Conservation (phyloP, 2,888 invertebrate genomes). For the Tetranychus piercei region DNA sequence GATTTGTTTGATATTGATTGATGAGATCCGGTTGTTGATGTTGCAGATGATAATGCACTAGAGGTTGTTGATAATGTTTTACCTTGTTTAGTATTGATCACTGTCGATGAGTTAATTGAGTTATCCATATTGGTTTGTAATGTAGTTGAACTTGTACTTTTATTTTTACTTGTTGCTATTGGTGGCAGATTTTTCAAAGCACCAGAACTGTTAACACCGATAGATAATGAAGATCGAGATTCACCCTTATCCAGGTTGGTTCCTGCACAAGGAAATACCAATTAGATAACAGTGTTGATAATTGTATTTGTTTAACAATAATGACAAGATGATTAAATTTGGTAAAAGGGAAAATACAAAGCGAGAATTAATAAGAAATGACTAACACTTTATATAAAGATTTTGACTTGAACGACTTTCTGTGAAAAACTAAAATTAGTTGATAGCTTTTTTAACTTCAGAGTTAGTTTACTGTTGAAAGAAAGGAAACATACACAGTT, state of each 20-base stretch:
- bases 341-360: too few species aligned
- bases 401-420: too few species aligned
- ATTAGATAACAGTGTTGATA: too few species aligned
- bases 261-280: not conserved
- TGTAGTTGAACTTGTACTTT: not conserved
- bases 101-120: not conserved
- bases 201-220: not conserved
- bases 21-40: conserved; percentile 5
- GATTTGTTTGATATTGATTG: not conserved
- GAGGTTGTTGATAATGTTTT: not conserved
- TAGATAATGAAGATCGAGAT: not conserved
- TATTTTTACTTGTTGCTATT: not conserved
- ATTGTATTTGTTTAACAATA: too few species aligned
- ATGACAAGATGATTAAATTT: too few species aligned
- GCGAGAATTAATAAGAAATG: too few species aligned
- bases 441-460: not conserved
- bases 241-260: not conserved
- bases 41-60: not conserved
- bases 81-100: not conserved
- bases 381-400: too few species aligned
- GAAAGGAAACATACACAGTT: not conserved
- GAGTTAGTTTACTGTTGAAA: not conserved
- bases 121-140: not conserved
- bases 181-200: not conserved
- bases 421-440: not conserved